Evolutionary conservation across 2,797 vertebrate genomes (phyloP).

Genomic region (Falco columbarius): DNA sequence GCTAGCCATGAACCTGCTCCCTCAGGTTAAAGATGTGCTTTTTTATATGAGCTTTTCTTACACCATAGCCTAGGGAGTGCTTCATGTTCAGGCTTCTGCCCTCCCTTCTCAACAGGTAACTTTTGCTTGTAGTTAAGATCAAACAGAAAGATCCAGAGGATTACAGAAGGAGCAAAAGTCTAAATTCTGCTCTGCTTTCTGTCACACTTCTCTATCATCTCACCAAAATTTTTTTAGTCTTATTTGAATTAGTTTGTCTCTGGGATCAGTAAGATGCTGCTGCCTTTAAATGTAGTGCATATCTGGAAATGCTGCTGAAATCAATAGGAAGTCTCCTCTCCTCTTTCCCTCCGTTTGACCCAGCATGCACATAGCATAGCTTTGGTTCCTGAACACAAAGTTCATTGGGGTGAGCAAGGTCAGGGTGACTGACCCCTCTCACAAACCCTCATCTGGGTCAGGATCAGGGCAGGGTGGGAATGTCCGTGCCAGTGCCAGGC

Average conservation of each 20-base stretch:
- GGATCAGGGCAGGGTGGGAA: not conserved
- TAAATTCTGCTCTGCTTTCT: not conserved
- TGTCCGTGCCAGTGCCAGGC: not conserved
- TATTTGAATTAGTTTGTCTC: not conserved
- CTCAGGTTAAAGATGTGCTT: not conserved
- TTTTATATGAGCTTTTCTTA: not conserved
- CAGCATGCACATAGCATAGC: not conserved
- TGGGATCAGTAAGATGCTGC: not conserved
- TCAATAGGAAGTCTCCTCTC: not conserved
- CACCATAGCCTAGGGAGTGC: not conserved
- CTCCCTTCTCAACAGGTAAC: not conserved
- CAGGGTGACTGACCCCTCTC: not conserved
- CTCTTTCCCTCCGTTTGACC: accelerated
- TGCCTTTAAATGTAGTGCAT: not conserved
- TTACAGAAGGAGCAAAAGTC: not conserved
- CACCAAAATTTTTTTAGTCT: not conserved
- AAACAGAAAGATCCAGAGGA: not conserved
- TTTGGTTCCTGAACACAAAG: not conserved
- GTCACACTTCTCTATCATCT: not conserved
- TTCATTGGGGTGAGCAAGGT: not conserved
- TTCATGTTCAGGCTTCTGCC: not conserved
- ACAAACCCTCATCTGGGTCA: not conserved
- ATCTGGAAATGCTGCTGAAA: not conserved
- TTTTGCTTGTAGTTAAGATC: not conserved
- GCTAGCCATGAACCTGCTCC: not conserved